Evolutionary conservation across 2,113 vertebrate genomes (phyloP).

Genomic region (Mobula hypostoma): DNA sequence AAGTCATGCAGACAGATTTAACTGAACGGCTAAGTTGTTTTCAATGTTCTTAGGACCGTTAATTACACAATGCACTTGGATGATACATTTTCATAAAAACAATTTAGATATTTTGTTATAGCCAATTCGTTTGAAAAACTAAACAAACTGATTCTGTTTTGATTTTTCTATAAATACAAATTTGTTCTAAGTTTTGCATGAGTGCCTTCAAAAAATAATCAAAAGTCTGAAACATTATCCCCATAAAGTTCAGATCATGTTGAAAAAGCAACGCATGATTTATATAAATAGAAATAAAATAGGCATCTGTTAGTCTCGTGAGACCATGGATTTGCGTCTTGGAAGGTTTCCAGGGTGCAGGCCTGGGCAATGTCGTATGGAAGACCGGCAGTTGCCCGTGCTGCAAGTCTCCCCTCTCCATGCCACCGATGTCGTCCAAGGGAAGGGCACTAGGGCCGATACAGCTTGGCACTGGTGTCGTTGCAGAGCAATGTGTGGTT

Average conservation of each 20-base stretch:
- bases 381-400: too few relatives aligned
- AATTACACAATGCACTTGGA: slow-evolving; percentile 25
- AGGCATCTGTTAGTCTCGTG: too few relatives aligned
- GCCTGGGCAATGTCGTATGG: too few relatives aligned
- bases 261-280: not conserved
- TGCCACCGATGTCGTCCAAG: too few relatives aligned
- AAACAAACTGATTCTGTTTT: not conserved
- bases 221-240: not conserved
- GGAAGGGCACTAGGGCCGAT: too few relatives aligned
- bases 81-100: not conserved
- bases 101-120: slow-evolving; percentile 5
- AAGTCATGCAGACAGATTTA: slow-evolving; percentile 14
- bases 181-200: not conserved
- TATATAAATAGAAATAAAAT: not conserved
- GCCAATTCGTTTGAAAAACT: not conserved
- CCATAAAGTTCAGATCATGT: not conserved
- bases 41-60: not conserved
- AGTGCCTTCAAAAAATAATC: not conserved
- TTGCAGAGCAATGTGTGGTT: too few relatives aligned
- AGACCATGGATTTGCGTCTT: too few relatives aligned
- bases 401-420: too few relatives aligned
- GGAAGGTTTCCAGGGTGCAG: too few relatives aligned
- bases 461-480: too few relatives aligned
- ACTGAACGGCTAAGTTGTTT: slow-evolving; percentile 9
- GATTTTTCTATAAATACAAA: not conserved